phyloP scores from a whole-genome alignment of 2,797 vertebrate species.

The Enteromius thamalakanensis region DNA sequence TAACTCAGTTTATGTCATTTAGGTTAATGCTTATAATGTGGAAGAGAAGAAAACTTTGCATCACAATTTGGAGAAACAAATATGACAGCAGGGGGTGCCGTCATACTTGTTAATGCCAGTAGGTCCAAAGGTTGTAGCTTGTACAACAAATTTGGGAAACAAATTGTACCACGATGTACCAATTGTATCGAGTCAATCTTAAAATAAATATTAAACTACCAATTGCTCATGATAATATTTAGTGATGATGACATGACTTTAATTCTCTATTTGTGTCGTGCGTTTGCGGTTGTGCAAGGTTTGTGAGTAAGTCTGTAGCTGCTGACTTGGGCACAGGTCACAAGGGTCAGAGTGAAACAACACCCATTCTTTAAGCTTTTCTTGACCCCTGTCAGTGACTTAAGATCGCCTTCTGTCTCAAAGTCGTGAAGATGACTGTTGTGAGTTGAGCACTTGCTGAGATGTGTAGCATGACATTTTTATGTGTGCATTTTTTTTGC shows the following conservation, averaged over 20 bases:
- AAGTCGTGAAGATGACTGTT: background rate
- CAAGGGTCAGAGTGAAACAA: conserved; percentile 35
- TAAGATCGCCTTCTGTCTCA: background rate
- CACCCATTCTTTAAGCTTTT: conserved; percentile 6
- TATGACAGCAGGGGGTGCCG: conserved; percentile 76
- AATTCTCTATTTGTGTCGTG: background rate
- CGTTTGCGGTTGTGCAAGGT: conserved; percentile 27
- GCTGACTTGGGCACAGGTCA: conserved; percentile 31
- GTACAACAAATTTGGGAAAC: background rate
- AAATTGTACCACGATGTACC: background rate
- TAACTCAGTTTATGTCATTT: background rate
- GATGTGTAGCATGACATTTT: background rate
- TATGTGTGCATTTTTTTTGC: background rate
- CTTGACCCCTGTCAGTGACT: conserved; percentile 7
- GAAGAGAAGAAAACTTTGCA: background rate
- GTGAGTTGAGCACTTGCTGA: background rate
- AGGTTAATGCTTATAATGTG: background rate
- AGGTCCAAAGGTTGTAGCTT: conserved; percentile 48
- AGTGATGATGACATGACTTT: conserved; percentile 25
- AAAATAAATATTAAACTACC: conserved; percentile 13
- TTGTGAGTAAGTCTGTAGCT: conserved; percentile 12
- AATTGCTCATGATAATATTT: conserved; percentile 9
- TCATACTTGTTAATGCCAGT: conserved; percentile 64
- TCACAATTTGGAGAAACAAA: background rate
- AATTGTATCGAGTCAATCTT: background rate